Percentiles rank a stretch among this genome's conserved stretches.
phyloP scores from a whole-genome alignment of 2,797 vertebrate species.

The Telmatherina bonti region DNA sequence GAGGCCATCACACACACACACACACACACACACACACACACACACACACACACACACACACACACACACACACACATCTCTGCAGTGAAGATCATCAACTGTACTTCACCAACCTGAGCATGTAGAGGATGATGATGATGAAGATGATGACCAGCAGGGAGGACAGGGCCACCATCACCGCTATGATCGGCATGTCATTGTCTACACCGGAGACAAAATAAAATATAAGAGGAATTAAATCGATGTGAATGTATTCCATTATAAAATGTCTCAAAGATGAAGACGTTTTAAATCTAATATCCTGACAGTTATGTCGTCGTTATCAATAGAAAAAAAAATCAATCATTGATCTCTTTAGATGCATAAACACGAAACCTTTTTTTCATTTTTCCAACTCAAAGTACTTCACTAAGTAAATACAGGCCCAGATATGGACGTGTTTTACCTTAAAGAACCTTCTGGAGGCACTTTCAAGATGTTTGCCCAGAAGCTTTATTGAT shows the following conservation, averaged over 20 bases:
- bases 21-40: too few relatives aligned
- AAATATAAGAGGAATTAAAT: not conserved
- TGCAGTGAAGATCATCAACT: not conserved
- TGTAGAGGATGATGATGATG: conserved; percentile 99
- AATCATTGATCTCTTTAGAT: too few relatives aligned
- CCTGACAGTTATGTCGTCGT: too few relatives aligned
- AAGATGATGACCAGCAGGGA: conserved; percentile 97
- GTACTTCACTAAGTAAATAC: too few relatives aligned
- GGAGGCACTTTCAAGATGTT: not conserved
- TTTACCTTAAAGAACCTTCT: not conserved
- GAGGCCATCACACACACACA: too few relatives aligned
- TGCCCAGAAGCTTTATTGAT: not conserved
- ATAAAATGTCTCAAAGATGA: too few relatives aligned
- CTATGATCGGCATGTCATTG: conserved; percentile 93
- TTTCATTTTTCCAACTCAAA: too few relatives aligned
- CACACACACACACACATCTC: conserved; percentile 26
- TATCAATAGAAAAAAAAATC: too few relatives aligned
- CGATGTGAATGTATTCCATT: too few relatives aligned
- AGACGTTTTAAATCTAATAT: too few relatives aligned
- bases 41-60: too few relatives aligned
- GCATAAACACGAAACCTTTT: too few relatives aligned
- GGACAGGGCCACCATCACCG: conserved; percentile 96
- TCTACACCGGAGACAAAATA: conserved; percentile 36
- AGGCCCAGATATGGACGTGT: not conserved
- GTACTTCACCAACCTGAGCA: conserved; percentile 90